Base-by-base conservation (phyloP, 1,140 invertebrate genomes). In the Aphaenogaster floridana region DNA sequence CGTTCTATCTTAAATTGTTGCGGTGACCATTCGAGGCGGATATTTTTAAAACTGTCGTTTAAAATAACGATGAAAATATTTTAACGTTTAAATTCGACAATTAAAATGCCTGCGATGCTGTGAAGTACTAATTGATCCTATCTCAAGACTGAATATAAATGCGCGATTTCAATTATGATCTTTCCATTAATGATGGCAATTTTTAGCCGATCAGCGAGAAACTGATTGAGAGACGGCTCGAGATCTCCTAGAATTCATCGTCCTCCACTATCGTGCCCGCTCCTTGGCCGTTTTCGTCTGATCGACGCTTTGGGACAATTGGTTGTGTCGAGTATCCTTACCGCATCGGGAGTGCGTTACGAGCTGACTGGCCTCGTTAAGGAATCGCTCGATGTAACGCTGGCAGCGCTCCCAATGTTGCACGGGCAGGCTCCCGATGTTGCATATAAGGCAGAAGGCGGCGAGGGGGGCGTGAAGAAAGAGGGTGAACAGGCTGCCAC, bases 401-500 rank as follows among this genome's bases (percentile, higher is more conserved):
- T 98, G 98, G 95, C 98, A 98, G 91, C 98, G 97, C 93, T 99
- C 98, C 98, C 98, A 99, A 89, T 98, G 96, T 88, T 97, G 97
- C 91, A 99, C 97, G 42, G 98, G 97, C 81, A 99, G 97, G 92
- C 97, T 98, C 80, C 97, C 97, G 66, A 99, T 97, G 94, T 98
- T 98, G 94, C 98, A 99, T 92, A 98, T 97, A 95, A 98, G 98
- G 96, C 98, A 99, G 93, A 99, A 97, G 71, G 98, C 99, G 91
- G 98, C 98, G 90, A 99, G 96, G 54, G 99, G 99, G 93, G 98
- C 98, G 95, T 99, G 98, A 79, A 99, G 97, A 96, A 99, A 99
- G 91, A 99, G 96, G 42, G 99, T 99, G 95, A 99, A 99, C 83
- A 99, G 96, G 92, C 97, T 99, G 66, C 99, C 99, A 93, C 98